A percentile compares a stretch with the other conserved stretches of the same genome.
Conservation (phyloP, 2,113 vertebrate genomes). For the Nicator chloris region DNA sequence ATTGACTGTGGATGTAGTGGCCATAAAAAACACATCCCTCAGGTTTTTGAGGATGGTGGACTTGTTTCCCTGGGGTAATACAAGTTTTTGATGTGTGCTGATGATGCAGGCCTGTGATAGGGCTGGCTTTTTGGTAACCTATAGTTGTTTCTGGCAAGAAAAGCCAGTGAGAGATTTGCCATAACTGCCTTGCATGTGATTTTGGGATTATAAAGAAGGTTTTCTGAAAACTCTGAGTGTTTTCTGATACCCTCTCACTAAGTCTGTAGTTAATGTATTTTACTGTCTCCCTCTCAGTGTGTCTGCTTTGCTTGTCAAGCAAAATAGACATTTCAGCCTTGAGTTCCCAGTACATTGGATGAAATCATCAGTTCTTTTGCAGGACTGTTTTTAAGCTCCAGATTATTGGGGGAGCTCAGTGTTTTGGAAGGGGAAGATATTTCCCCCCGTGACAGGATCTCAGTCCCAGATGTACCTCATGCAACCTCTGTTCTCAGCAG, state of each 20-base stretch:
- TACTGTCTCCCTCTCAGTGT: not conserved
- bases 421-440: not conserved
- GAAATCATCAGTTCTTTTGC: not conserved
- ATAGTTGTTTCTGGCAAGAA: not conserved
- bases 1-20: not conserved
- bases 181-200: not conserved
- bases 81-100: not conserved
- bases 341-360: not conserved
- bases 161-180: not conserved
- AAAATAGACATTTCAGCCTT: not conserved
- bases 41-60: not conserved
- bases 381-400: not conserved
- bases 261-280: not conserved
- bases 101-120: not conserved
- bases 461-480: not conserved
- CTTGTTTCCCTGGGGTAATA: not conserved
- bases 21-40: not conserved
- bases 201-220: not conserved
- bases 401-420: not conserved
- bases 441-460: not conserved
- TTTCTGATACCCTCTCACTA: not conserved
- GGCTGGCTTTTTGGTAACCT: not conserved
- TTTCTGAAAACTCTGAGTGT: not conserved
- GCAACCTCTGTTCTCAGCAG: not conserved
- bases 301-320: not conserved